Evolutionary conservation across 2,888 invertebrate genomes (phyloP).

Genomic region (Uloborus plumipes): DNA sequence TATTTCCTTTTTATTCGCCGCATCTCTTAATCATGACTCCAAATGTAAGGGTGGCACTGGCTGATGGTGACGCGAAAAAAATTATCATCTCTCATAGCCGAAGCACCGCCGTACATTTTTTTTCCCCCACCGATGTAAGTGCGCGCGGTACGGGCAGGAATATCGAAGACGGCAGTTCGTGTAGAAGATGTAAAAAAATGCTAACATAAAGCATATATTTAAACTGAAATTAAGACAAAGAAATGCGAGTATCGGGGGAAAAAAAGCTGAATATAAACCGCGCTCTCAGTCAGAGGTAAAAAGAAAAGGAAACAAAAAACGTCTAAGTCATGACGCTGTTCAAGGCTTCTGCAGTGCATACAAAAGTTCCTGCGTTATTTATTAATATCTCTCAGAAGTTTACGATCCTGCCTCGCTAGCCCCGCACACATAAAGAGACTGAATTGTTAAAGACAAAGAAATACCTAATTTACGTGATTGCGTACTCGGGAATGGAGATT

Average conservation of each 20-base stretch:
- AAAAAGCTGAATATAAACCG: conserved; percentile 39
- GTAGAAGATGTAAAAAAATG: conserved; percentile 48
- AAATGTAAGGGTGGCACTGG: conserved; percentile 17
- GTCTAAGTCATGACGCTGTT: conserved; percentile 44
- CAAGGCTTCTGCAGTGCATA: conserved; percentile 40
- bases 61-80: conserved; percentile 24
- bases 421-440: conserved; percentile 53
- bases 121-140: conserved; percentile 1
- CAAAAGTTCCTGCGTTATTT: conserved; percentile 59
- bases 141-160: conserved; percentile 9
- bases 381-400: conserved; percentile 57
- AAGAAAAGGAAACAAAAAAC: conserved; percentile 31
- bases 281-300: conserved; percentile 40
- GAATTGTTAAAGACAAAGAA: conserved; percentile 62
- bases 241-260: conserved; percentile 35
- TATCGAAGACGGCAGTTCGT: conserved; percentile 30
- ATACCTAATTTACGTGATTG: conserved; percentile 58
- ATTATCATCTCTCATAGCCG: conserved; percentile 29
- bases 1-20: conserved; percentile 28
- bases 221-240: conserved; percentile 61
- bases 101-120: conserved; percentile 15
- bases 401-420: conserved; percentile 45
- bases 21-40: conserved; percentile 14
- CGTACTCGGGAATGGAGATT: conserved; percentile 14
- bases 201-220: conserved; percentile 42